Conservation (phyloP, 2,797 vertebrate genomes). For the Sebastes hubbsi region DNA sequence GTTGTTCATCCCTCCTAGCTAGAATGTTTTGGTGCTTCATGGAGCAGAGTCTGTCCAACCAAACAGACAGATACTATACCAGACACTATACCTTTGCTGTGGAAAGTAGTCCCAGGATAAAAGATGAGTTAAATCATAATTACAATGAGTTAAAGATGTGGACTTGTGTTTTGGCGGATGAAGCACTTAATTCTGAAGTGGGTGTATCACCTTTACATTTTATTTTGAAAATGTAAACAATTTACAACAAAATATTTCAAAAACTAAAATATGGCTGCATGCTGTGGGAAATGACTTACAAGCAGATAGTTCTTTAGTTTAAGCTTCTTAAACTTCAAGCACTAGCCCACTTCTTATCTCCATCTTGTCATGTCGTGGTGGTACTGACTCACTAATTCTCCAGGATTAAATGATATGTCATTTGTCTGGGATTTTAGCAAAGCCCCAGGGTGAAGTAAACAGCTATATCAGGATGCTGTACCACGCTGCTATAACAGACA, state of each 20-base stretch:
- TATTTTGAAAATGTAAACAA: neutral
- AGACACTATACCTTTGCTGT: neutral
- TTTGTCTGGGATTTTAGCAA: neutral
- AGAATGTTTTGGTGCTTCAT: too few species aligned
- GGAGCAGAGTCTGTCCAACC: too few species aligned
- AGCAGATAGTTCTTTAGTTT: neutral
- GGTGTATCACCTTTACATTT: neutral
- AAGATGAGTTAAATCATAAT: neutral
- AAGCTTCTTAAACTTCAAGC: neutral
- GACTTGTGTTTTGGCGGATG: neutral
- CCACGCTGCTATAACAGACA: neutral
- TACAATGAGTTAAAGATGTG: neutral
- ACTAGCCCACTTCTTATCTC: neutral
- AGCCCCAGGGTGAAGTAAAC: neutral
- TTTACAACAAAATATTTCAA: neutral
- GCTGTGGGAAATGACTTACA: neutral
- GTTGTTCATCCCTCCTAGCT: neutral
- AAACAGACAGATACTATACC: neutral
- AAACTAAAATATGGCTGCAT: neutral
- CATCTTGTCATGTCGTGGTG: neutral
- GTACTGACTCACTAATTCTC: neutral
- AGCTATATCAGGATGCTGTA: neutral
- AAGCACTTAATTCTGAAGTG: neutral
- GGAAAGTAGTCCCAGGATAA: neutral
- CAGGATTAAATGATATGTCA: neutral